A percentile compares a stretch with the other conserved stretches of the same genome.
phyloP scores from a whole-genome alignment of 2,888 invertebrate genomes.

The Acronicta leporina region DNA sequence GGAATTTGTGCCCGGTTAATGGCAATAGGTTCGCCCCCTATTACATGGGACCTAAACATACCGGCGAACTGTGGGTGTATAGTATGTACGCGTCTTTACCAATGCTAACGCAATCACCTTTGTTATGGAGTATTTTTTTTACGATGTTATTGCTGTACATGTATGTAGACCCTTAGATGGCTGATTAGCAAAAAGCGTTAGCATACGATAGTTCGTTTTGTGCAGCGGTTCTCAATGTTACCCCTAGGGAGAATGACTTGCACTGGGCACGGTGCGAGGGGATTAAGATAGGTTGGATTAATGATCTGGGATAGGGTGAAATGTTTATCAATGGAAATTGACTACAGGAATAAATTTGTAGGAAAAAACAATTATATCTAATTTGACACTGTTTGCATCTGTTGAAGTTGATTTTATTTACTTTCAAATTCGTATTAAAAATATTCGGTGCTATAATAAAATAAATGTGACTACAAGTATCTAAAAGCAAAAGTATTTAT shows the following conservation, averaged over 20 bases:
- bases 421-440: no score
- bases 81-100: no score
- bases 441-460: no score
- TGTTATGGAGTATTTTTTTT: not conserved
- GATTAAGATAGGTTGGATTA: conserved; percentile 23
- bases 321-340: conserved; percentile 36
- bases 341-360: conserved; percentile 5
- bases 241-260: conserved; percentile 41
- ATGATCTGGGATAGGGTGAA: conserved; percentile 13
- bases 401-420: no score
- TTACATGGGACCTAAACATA: no score
- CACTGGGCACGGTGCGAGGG: conserved; percentile 1
- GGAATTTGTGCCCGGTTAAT: no score
- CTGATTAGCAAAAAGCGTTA: conserved; percentile 78
- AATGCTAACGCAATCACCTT: not conserved
- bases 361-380: no score
- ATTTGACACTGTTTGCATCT: no score
- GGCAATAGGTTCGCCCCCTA: no score
- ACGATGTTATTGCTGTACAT: not conserved
- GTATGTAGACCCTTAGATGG: conserved; percentile 60
- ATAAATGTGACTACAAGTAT: no score
- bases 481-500: no score
- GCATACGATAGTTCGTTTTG: conserved; percentile 42
- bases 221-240: conserved; percentile 40
- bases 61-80: no score